Conservation (phyloP, 2,113 vertebrate species). For the Empidonax traillii region DNA sequence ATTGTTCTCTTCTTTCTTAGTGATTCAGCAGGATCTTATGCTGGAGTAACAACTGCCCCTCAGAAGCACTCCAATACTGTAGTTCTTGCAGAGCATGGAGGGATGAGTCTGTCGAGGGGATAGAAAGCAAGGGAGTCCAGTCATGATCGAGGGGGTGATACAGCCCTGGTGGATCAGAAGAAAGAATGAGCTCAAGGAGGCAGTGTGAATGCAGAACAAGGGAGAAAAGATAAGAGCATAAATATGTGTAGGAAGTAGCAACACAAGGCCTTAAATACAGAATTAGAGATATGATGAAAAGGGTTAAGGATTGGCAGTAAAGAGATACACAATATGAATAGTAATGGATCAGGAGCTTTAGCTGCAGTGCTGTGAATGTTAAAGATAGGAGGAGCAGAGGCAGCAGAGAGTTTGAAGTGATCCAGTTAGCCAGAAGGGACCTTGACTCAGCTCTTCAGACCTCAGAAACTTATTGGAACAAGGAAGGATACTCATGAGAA, state of each 20-base stretch:
- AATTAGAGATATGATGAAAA: not conserved
- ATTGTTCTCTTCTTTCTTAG: not conserved
- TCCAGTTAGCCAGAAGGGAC: not conserved
- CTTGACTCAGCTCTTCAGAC: not conserved
- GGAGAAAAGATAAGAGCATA: not conserved
- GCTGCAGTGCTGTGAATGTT: not conserved
- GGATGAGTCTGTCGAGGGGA: not conserved
- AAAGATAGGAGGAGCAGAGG: not conserved
- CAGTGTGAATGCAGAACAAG: not conserved
- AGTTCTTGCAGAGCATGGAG: not conserved
- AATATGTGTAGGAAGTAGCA: not conserved
- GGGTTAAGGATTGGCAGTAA: not conserved
- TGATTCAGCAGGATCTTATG: not conserved
- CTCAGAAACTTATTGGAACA: not conserved
- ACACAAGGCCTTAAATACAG: not conserved
- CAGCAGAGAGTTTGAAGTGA: not conserved
- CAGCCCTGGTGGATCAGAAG: not conserved
- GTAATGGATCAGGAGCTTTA: not conserved
- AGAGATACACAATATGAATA: not conserved
- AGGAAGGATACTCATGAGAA: not conserved
- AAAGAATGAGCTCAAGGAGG: not conserved
- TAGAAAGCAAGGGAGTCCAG: rapidly evolving
- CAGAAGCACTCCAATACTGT: not conserved
- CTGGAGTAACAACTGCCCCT: not conserved
- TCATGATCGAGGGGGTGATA: not conserved